Evolutionary conservation across 1,140 invertebrate species (phyloP).

Genomic region (Camponotus vicinus): DNA sequence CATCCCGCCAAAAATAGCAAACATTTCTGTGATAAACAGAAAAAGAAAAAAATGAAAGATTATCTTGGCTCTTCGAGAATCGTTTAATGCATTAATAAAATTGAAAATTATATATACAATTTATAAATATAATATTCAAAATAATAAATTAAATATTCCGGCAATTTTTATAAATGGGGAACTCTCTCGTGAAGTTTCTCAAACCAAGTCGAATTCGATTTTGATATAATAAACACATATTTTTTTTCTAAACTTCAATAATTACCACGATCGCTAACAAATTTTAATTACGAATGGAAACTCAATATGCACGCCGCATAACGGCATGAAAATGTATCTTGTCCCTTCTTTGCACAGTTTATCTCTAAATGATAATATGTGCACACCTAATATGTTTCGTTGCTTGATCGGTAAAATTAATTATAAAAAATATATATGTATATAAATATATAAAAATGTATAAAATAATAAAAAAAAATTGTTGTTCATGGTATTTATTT

Average conservation of each 20-base stretch:
- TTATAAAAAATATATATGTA: not conserved
- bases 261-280: not conserved
- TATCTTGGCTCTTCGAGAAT: not conserved
- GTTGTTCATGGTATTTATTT: not conserved
- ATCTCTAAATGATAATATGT: conserved; percentile 26
- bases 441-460: no score
- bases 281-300: not conserved
- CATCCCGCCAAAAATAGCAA: not conserved
- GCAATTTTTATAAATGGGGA: not conserved
- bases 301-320: not conserved
- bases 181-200: not conserved
- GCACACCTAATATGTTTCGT: not conserved
- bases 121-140: not conserved
- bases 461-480: not conserved
- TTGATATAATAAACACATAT: not conserved
- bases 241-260: not conserved
- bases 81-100: not conserved
- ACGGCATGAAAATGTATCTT: conserved; percentile 12
- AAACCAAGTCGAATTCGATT: not conserved
- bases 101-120: not conserved
- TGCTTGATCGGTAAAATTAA: not conserved
- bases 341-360: not conserved
- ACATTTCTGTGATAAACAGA: not conserved
- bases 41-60: not conserved
- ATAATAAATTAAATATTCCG: not conserved